Percentiles rank a stretch among this genome's conserved stretches.
Evolutionary conservation across 2,113 vertebrate species (phyloP).

Genomic region (Irena cyanogastra): DNA sequence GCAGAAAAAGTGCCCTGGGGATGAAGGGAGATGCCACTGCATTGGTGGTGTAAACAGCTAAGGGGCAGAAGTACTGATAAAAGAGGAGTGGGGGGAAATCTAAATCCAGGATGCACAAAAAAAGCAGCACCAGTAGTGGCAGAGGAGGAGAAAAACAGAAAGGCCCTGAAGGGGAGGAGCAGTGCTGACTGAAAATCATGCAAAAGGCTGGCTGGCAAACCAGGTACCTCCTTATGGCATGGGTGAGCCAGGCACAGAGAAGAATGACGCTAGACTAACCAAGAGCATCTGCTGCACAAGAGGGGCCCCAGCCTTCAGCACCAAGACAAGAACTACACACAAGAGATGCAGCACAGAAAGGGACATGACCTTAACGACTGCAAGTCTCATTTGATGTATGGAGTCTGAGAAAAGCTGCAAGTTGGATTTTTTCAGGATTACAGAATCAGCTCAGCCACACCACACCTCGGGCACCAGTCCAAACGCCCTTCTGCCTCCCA

Average conservation of each 20-base stretch:
- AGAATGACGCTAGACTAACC: not conserved
- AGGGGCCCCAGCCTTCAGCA: not conserved
- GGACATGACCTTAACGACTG: not conserved
- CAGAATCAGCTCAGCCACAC: not conserved
- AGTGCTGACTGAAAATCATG: not conserved
- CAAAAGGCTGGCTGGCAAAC: not conserved
- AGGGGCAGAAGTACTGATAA: not conserved
- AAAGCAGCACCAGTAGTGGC: not conserved
- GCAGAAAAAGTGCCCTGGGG: not conserved
- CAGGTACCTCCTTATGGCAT: accelerated
- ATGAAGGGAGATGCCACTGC: not conserved
- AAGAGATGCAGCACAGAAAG: not conserved
- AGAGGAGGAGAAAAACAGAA: not conserved
- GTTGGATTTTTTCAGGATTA: not conserved
- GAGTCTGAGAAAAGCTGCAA: not conserved
- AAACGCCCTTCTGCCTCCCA: not conserved
- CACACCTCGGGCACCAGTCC: not conserved
- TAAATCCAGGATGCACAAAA: not conserved
- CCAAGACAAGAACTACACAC: not conserved
- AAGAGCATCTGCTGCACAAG: not conserved
- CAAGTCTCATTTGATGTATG: not conserved
- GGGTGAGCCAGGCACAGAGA: not conserved
- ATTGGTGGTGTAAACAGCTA: not conserved
- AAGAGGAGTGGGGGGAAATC: not conserved
- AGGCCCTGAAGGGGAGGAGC: not conserved